phyloP scores from a whole-genome alignment of 2,113 vertebrate genomes.

The Catharus minimus region DNA sequence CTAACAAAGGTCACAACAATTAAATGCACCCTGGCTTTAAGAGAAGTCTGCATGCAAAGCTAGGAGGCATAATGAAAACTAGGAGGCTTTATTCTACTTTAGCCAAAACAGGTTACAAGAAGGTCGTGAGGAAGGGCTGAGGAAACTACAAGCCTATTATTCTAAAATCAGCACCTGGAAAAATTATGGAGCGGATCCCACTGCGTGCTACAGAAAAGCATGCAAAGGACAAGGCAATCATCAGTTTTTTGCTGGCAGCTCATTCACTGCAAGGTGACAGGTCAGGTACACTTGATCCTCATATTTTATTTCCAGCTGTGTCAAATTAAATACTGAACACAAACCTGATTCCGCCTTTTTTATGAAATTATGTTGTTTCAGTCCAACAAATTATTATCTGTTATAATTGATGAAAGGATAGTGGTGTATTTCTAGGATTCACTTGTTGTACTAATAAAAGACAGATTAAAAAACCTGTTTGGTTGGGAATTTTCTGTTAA shows the following conservation, averaged over 20 bases:
- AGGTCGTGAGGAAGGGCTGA: rapidly evolving
- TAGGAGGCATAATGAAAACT: background rate
- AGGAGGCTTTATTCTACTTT: background rate
- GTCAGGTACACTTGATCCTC: background rate
- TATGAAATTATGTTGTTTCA: background rate
- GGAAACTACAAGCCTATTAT: background rate
- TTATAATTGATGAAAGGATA: background rate
- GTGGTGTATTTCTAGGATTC: background rate
- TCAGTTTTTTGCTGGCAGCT: background rate
- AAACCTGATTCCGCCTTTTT: background rate
- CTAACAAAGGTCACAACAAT: background rate
- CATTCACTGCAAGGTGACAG: background rate
- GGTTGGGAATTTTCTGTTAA: background rate
- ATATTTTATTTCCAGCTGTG: background rate
- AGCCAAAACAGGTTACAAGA: background rate
- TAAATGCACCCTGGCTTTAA: background rate
- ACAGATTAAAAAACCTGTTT: background rate
- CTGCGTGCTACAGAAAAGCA: background rate
- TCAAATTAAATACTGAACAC: background rate
- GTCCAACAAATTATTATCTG: background rate
- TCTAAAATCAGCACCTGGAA: background rate
- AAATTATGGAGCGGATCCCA: background rate
- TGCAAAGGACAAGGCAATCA: background rate
- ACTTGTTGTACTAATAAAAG: background rate
- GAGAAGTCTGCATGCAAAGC: background rate